Base-by-base conservation (phyloP, 2,113 vertebrate genomes). In the Periophthalmodon schlosseri region DNA sequence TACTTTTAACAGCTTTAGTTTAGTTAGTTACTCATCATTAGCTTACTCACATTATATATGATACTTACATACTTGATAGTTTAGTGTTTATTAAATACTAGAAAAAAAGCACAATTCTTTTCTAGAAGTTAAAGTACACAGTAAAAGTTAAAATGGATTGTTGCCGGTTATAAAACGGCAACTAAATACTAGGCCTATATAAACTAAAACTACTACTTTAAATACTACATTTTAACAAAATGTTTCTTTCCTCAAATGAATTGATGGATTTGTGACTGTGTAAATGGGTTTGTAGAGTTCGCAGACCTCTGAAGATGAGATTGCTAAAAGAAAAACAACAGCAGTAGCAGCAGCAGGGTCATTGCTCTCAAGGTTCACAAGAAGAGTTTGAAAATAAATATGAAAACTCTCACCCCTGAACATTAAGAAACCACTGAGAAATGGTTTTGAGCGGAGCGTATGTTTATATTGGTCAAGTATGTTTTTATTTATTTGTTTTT, bases 381-480 rank as follows among this genome's bases (percentile, higher is more conserved):
- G 54, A 67, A 65, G 20, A 80, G 76, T 72, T 69, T 24, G 76
- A 64, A 78, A 82, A 79, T 50, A 61, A 75, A 76, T 80, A 65
- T 2, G 66, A 44, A 58, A 13, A 57, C 60, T 21, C n/a, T 4
- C 2, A 49, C 71, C 64, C 56, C n/a, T 68, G 74, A 46, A 66
- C 18, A n/a, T 44, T 60, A 5, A 7, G 13, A 60, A 60, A 58
- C 12, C 4, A n/a, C 5, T 28, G 1, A 28, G 28, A 28, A 28
- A 28, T 3, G 0, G 13, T 58, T 28, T 28, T 28, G n/a, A n/a
- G 23, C n/a, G 3, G 16, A 23, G 56, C 4, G 4, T n/a, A 28
- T 60, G 56, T 57, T 21, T 23, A 24, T 60, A 12, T 15, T 60
- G 4, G 1, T 58, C 10, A 23, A 12, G n/a, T 57, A 2, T 14